Base-by-base conservation (phyloP, 1,140 invertebrate species). In the Tetramorium parvispinum region DNA sequence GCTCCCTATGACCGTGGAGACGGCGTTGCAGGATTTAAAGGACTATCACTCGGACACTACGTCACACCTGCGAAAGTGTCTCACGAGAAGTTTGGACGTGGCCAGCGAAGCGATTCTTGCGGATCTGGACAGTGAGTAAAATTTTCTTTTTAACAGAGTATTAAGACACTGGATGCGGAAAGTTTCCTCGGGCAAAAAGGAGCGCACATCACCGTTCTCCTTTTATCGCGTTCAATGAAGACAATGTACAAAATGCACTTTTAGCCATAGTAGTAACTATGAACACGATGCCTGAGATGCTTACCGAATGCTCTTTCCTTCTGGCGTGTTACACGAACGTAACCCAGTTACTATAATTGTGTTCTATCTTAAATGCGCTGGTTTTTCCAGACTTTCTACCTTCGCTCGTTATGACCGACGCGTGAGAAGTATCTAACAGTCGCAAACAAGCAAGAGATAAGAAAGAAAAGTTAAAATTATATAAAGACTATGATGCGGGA, bases 61-160 rank as follows among this genome's bases (percentile, higher is more conserved):
- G 82, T 92, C 95, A 86, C 96, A 97, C 93, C 94, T 97, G 75
- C 95, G 96, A 86, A 96, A 96, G 89, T 96, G 96, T 65, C 93
- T 96, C 21, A 96, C 96, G 87, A 95, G 96, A 63, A 96, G 96
- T 57, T 94, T 96, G 78, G 96, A 97, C 91, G 95, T 96, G 66
- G 95, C 96, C 16, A 95, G 96, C 61, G 96, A 96, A 87, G 96
- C 95, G 55, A 95, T 96, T 63, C 94, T 96, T 85, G 95, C 95
- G 70, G 96, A 97, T 92, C 94, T 97, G 73, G 96, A 97, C 93
- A 96, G 96, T 97, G 93, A 95, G 95, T 95, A 37, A 83, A 43
- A 90, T 83, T 71, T 76, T 32, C 16, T 82, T 76, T 59, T 21
- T 27, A 21, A 24, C 10, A 16, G 32, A 32, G 6, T 46, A 46